Evolutionary conservation across 1,140 invertebrate species (phyloP).

Genomic region (Formica selysi): DNA sequence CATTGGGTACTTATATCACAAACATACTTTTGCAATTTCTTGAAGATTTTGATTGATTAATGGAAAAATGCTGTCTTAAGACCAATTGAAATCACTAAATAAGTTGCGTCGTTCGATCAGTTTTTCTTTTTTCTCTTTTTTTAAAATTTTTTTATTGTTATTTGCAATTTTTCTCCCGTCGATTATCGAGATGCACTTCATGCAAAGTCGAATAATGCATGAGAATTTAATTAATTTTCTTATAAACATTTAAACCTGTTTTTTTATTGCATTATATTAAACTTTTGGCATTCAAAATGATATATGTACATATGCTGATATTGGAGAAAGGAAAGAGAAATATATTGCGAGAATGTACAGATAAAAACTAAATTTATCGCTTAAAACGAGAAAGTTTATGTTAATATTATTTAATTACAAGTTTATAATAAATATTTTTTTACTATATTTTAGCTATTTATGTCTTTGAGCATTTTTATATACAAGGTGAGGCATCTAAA

Average conservation of each 20-base stretch:
- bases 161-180: not conserved
- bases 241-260: not conserved
- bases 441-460: not conserved
- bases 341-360: not conserved
- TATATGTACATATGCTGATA: not conserved
- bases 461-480: not conserved
- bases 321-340: not conserved
- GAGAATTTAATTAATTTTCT: slow-evolving; percentile 3
- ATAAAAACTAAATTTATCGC: not conserved
- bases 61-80: too few relatives aligned
- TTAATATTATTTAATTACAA: not conserved
- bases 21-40: not conserved
- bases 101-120: not conserved
- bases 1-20: not conserved
- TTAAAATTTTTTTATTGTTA: not conserved
- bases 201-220: not conserved
- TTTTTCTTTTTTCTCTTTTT: not conserved
- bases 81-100: not conserved
- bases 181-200: not conserved
- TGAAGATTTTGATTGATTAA: not conserved
- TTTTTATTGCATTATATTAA: not conserved
- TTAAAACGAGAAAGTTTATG: not conserved
- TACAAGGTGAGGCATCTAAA: too few relatives aligned
- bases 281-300: not conserved
- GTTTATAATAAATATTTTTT: not conserved